Base-by-base conservation (phyloP, 2,888 invertebrate species). In the Clusia tigrina region DNA sequence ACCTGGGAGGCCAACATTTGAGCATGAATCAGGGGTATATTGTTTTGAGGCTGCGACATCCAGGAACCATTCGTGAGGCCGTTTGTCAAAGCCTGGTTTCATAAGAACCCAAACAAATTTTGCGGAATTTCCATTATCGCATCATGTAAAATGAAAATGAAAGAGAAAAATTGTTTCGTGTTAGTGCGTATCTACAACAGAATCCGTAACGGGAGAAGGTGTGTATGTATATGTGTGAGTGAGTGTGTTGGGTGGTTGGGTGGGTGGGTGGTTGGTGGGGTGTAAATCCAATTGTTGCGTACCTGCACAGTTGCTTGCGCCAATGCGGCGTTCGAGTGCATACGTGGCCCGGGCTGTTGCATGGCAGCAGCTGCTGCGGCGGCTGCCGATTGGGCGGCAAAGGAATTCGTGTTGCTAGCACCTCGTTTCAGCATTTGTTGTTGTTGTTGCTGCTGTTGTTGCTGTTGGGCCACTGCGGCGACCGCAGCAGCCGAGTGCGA, bases 301-400 rank as follows among this genome's bases (percentile, higher is more conserved):
- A 81, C 82, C 74, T 82, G 82, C 17, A 81, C 80, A 17, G 80
- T 80, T 22, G 81, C 81, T 62, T 76, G 85, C 74, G 85, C 84
- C 26, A 86, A 69, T 20, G 84, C 69, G 26, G 66, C 67, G 62
- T 71, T 68, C 10, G 69, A 66, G 10, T 69, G 70, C 72, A 81
- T 78, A 5, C 81, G 74, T 1, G 81, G 82, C 61, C 66, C 68
- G 62, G 75, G 72, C 65, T 76, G 74, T 53, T 77, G 83, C 83
- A 85, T 85, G 37, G 85, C 78, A 20, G 84, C 74, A 23, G 73
- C 71, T 17, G 81, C 71, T 12, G 78, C 76, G 5, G 84, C 72
- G 17, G 83, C 74, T 55, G 80, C 74, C 64, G 67, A 69, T 71
- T 57, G 68, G 74, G 75, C 69, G 24, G 68, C 73, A n/a, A n/a